These are phyloP conservation scores for Ochropleura plecta DNA, from an alignment of 2,888 invertebrate species.

Conservation along the genomic window DNA sequence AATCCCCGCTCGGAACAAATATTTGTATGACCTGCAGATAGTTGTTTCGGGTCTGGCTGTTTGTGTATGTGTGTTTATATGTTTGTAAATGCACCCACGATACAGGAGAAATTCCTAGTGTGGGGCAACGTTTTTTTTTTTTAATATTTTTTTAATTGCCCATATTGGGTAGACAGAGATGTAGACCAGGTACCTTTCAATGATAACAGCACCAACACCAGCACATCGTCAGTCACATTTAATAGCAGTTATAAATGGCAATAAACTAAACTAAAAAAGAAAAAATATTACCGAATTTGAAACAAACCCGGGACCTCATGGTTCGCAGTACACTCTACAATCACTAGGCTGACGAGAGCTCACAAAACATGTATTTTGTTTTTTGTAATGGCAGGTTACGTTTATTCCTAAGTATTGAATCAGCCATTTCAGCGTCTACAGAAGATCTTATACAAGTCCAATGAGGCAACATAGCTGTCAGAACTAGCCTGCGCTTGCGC, in stretches of 20 bases:
- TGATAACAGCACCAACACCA: background rate
- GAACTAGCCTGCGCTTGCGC: constrained; percentile 39
- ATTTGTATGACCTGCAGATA: background rate
- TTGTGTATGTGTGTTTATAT: too few species aligned
- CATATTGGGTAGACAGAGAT: background rate
- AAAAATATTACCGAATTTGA: background rate
- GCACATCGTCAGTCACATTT: background rate
- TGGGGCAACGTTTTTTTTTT: too few species aligned
- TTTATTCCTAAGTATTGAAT: background rate
- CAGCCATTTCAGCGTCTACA: background rate
- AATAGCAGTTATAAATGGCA: too few species aligned
- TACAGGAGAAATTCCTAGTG: too few species aligned
- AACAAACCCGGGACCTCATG: background rate
- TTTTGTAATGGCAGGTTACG: background rate
- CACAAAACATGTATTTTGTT: background rate
- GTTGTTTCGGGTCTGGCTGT: too few species aligned
- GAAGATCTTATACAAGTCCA: constrained; percentile 50
- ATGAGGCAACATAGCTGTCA: constrained; percentile 41
- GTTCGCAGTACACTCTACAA: background rate
- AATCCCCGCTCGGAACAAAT: background rate
- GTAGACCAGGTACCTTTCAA: background rate
- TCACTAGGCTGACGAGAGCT: background rate
- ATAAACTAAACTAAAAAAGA: background rate
- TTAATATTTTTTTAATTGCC: too few species aligned
- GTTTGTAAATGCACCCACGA: too few species aligned